phyloP scores from a whole-genome alignment of 2,113 vertebrate genomes.

The Bettongia penicillata region DNA sequence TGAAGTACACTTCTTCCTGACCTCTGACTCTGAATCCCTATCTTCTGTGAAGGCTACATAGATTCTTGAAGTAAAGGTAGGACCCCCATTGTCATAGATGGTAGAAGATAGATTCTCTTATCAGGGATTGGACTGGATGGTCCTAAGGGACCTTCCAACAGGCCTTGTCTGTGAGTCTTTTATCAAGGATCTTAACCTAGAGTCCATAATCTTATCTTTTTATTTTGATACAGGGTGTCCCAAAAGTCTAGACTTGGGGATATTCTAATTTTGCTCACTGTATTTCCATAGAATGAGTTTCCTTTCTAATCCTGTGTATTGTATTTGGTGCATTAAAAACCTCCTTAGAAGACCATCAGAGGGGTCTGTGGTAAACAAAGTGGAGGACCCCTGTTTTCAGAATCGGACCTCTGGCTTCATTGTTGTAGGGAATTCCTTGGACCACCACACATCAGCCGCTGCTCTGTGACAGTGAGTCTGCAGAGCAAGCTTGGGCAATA shows the following conservation, averaged over 20 bases:
- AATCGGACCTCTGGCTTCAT: background rate
- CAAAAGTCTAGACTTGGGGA: background rate
- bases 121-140: background rate
- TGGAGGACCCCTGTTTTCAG: background rate
- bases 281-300: background rate
- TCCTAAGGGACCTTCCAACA: background rate
- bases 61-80: background rate
- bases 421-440: background rate
- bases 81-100: background rate
- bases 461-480: background rate
- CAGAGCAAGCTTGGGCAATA: background rate
- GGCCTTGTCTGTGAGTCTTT: background rate
- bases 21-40: background rate
- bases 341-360: background rate
- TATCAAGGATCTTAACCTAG: background rate
- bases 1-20: too few relatives aligned
- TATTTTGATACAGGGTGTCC: background rate
- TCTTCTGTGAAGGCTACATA: background rate
- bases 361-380: background rate
- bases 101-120: background rate
- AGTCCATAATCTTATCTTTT: background rate
- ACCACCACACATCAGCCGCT: too few relatives aligned
- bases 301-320: background rate
- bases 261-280: background rate
- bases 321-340: background rate